These are phyloP conservation scores for Hoplostethus mediterraneus DNA, from an alignment of 2,797 vertebrate genomes.

Conservation along the genomic window DNA sequence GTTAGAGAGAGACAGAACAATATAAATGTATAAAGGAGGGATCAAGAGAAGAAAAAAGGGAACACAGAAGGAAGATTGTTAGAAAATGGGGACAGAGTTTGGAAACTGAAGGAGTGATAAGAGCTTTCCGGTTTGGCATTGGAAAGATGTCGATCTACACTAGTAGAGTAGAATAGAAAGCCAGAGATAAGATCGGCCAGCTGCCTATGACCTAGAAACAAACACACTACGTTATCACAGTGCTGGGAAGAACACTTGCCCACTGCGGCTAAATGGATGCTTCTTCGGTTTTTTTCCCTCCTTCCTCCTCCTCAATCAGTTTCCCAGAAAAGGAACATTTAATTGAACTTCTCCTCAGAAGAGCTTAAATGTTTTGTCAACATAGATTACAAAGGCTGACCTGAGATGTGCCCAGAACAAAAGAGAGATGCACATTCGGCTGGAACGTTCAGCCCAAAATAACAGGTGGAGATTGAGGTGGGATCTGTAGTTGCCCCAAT, in stretches of 20 bases:
- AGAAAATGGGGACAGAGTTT: slow-evolving; percentile 75
- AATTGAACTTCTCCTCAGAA: slow-evolving; percentile 16
- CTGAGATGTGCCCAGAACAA: neutral
- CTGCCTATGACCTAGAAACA: slow-evolving; percentile 53
- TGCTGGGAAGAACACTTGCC: slow-evolving; percentile 18
- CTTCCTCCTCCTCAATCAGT: neutral
- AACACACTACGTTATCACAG: slow-evolving; percentile 52
- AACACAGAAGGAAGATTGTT: slow-evolving; percentile 74
- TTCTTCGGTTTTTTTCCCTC: neutral
- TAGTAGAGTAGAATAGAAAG: slow-evolving; percentile 47
- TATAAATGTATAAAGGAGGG: slow-evolving; percentile 55
- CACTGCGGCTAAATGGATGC: slow-evolving; percentile 10
- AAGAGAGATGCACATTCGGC: neutral
- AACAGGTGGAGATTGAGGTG: neutral
- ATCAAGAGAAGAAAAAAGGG: slow-evolving; percentile 50
- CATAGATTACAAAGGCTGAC: slow-evolving; percentile 24
- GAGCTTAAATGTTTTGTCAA: slow-evolving; percentile 6
- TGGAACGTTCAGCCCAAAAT: neutral
- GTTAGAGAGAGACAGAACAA: slow-evolving; percentile 59
- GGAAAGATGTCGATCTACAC: slow-evolving; percentile 29
- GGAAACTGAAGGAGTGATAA: slow-evolving; percentile 60
- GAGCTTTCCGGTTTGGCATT: slow-evolving; percentile 22
- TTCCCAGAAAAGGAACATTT: slow-evolving; percentile 14
- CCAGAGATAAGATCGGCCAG: slow-evolving; percentile 46
- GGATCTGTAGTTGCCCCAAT: too few species aligned